Base-by-base conservation (phyloP, 2,113 vertebrate species). In the Dunckerocampus dactyliophorus region DNA sequence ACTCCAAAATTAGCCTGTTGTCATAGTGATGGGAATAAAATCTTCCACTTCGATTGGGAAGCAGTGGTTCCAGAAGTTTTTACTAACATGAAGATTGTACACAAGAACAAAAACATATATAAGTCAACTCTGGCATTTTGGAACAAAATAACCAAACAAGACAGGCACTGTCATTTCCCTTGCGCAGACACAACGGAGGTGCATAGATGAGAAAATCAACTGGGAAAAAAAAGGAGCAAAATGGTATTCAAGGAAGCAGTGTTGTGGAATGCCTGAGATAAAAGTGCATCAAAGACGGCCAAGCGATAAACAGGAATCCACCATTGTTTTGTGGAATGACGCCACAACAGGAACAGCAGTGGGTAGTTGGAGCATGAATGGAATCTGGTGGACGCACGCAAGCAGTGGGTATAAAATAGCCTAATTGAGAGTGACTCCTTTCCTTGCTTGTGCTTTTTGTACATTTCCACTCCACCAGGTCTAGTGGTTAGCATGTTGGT, bases 1-100 rank as follows among this genome's bases (percentile, higher is more conserved):
- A 77, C 65, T 85, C 85, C 82, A 87, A 83, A 90, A 85, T 84
- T 89, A 90, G 85, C 80, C 65, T 65, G 75, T 77, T 82, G 71
- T 73, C 37, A 57, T 62, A 57, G 76, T 28, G 42, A 79, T 72
- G 71, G 76, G 9, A 28, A 39, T 11, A 86, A 88, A 81, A 82
- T 85, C 62, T 83, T 50, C 50, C 28, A 31, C 62, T 63, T 78
- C 76, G 70, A 89, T 87, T 79, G 82, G 83, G 80, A 87, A 89
- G 69, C 77, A 71, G 72, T 7, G 8, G 62, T 64, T 51, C 65
- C 48, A 47, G 47, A 73, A 59, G 68, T 68, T 74, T 46, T 52
- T 65, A 52, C 63, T 47, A 65, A 62, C 59, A 59, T 34, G 31
- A 69, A 63, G 63, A 60, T 61, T 72, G 71, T 72, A 67, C 78